Evolutionary conservation across 1,140 invertebrate genomes (phyloP).

Genomic region (Euglossa dilemma): DNA sequence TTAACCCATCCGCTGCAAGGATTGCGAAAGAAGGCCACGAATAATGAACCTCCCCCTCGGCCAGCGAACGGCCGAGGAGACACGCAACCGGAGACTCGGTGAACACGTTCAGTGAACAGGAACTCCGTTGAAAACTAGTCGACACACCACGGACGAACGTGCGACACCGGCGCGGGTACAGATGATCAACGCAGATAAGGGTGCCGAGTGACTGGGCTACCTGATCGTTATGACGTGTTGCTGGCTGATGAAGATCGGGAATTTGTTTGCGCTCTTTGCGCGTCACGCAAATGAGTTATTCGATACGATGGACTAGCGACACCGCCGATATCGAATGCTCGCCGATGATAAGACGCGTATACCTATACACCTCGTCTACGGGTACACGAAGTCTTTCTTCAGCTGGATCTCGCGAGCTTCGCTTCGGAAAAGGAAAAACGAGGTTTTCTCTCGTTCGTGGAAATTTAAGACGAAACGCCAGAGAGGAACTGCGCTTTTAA

Average conservation of each 20-base stretch:
- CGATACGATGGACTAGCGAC: background rate
- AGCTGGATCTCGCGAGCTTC: background rate
- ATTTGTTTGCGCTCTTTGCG: background rate
- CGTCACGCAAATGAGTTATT: background rate
- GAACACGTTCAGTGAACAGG: slow-evolving; percentile 14
- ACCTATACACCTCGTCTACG: background rate
- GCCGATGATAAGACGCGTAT: background rate
- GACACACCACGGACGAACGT: slow-evolving; percentile 1
- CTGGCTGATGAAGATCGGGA: slow-evolving; percentile 3
- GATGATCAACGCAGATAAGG: background rate
- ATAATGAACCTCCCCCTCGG: slow-evolving; percentile 6
- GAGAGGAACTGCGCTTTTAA: background rate
- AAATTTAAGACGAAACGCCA: slow-evolving; percentile 19
- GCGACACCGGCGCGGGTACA: background rate
- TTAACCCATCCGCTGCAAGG: slow-evolving; percentile 40
- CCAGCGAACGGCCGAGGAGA: background rate
- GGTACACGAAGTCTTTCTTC: background rate
- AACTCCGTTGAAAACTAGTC: slow-evolving; percentile 13
- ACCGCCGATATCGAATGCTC: background rate
- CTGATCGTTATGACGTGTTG: slow-evolving; percentile 24
- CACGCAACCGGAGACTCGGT: background rate
- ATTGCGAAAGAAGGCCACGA: slow-evolving; percentile 27
- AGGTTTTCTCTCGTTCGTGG: background rate
- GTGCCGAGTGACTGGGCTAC: slow-evolving; percentile 3
- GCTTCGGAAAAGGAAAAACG: background rate